phyloP scores from a whole-genome alignment of 2,888 invertebrate genomes.

The Chrysina gloriosa region DNA sequence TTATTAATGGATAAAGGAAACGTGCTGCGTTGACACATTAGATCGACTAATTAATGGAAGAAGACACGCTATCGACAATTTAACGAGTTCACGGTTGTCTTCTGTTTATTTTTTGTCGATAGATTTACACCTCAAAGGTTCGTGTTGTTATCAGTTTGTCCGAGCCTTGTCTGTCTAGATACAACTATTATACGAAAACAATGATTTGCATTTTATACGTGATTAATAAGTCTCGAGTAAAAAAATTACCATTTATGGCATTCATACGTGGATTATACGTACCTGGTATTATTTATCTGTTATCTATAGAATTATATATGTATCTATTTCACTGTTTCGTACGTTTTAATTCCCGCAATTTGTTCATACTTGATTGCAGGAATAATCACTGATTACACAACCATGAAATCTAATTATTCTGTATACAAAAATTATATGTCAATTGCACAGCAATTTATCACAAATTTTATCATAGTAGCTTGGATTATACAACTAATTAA shows the following conservation, averaged over 20 bases:
- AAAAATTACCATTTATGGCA: not conserved
- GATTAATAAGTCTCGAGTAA: not conserved
- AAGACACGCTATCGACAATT: constrained; percentile 22
- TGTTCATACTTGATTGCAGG: too few relatives aligned
- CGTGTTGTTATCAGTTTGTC: constrained; percentile 1
- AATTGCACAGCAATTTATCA: too few relatives aligned
- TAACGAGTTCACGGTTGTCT: constrained; percentile 26
- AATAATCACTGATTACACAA: too few relatives aligned
- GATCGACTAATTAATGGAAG: constrained; percentile 23
- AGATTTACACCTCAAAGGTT: constrained; percentile 24
- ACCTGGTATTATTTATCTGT: too few relatives aligned
- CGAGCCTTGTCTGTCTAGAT: not conserved
- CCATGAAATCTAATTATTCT: too few relatives aligned
- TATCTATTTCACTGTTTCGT: too few relatives aligned
- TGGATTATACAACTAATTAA: too few relatives aligned
- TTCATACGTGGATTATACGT: too few relatives aligned
- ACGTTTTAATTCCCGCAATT: too few relatives aligned
- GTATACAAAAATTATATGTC: too few relatives aligned
- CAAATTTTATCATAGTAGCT: too few relatives aligned
- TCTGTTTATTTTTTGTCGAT: constrained; percentile 24
- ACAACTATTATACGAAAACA: constrained; percentile 4
- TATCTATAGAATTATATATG: too few relatives aligned
- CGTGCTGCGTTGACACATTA: constrained; percentile 18
- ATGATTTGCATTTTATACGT: not conserved
- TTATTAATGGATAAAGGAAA: constrained; percentile 19